Conservation (phyloP, 2,888 invertebrate species). For the Pharmacophagus antenor region DNA sequence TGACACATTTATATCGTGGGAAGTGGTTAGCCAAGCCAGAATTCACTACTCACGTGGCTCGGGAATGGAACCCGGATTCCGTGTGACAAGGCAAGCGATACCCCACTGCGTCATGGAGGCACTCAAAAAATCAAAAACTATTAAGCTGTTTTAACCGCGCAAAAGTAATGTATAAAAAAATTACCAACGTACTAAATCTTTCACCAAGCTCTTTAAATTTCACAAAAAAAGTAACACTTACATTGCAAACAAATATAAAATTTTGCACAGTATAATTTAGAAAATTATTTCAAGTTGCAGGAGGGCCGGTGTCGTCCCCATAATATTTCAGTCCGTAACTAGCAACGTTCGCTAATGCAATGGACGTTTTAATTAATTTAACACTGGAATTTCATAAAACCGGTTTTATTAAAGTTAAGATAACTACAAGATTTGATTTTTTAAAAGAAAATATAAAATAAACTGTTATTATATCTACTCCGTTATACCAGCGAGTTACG, state of each 20-base stretch:
- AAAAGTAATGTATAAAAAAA: no score
- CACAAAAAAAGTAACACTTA: background rate
- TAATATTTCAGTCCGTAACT: conserved; percentile 1
- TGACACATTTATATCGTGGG: no score
- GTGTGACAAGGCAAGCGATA: no score
- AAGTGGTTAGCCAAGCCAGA: no score
- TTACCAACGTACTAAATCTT: background rate
- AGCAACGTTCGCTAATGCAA: background rate
- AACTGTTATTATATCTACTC: no score
- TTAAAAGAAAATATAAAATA: background rate
- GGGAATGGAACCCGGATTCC: no score
- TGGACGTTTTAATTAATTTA: conserved; percentile 1
- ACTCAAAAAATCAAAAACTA: no score
- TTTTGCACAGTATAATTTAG: background rate
- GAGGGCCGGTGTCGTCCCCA: background rate
- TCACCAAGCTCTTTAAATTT: background rate
- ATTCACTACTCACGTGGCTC: no score
- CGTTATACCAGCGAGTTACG: no score
- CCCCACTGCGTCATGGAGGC: no score
- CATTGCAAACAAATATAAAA: background rate
- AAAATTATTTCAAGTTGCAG: background rate
- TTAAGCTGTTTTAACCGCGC: no score
- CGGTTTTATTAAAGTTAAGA: no score
- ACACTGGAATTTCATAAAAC: background rate
- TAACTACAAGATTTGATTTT: background rate